Evolutionary conservation across 2,113 vertebrate genomes (phyloP).

Genomic region (Pterocles gutturalis): DNA sequence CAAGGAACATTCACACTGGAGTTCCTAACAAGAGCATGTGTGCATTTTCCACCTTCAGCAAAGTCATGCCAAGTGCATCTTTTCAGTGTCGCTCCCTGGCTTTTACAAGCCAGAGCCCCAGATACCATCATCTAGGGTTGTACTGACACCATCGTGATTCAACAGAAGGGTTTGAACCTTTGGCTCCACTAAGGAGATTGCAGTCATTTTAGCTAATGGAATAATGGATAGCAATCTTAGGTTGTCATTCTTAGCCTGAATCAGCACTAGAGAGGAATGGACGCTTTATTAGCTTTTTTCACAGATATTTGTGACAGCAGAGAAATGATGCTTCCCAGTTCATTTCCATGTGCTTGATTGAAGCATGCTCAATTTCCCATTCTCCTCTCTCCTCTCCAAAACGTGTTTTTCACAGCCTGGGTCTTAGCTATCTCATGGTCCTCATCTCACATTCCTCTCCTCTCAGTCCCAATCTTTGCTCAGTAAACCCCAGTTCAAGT

Average conservation of each 20-base stretch:
- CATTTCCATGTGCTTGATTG: slow-evolving; percentile 20
- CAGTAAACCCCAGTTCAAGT: background rate
- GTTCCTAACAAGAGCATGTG: background rate
- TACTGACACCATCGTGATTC: background rate
- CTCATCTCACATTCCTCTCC: background rate
- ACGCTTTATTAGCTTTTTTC: background rate
- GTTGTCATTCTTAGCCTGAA: background rate
- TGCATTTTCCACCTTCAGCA: background rate
- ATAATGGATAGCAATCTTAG: slow-evolving; percentile 29
- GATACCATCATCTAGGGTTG: background rate
- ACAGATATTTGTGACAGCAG: slow-evolving; percentile 12
- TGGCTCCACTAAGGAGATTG: background rate
- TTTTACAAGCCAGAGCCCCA: background rate
- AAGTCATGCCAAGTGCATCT: background rate
- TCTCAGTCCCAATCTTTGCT: background rate
- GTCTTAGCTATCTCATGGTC: background rate
- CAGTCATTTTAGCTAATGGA: slow-evolving; percentile 54
- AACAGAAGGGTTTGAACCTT: background rate
- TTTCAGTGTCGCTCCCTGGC: background rate
- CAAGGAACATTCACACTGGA: background rate
- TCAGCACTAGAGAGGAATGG: background rate
- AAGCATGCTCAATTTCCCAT: background rate
- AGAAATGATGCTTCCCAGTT: background rate
- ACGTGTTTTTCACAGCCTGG: background rate
- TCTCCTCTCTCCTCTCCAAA: background rate